phyloP scores from a whole-genome alignment of 2,888 invertebrate genomes.

The Ferdinandea cuprea region DNA sequence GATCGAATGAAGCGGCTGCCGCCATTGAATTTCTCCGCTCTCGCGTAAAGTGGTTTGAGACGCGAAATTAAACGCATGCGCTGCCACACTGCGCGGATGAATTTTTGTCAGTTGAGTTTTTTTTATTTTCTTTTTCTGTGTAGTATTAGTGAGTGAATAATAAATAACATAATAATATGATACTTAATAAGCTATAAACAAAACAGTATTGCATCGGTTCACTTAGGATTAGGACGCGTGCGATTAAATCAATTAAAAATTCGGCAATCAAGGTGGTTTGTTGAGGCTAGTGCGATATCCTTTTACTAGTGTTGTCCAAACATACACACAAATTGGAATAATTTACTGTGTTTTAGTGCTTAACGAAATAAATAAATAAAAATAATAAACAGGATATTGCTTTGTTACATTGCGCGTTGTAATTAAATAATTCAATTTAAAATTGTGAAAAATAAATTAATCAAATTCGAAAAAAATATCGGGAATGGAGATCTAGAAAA shows the following conservation, averaged over 20 bases:
- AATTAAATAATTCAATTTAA: constrained; percentile 17
- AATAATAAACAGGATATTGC: constrained; percentile 42
- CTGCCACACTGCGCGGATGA: constrained; percentile 76
- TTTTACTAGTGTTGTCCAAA: constrained; percentile 28
- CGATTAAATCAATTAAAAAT: constrained; percentile 16
- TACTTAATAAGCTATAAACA: constrained; percentile 66
- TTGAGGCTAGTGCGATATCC: constrained; percentile 52
- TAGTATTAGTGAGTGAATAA: constrained; percentile 58
- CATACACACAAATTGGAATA: constrained; percentile 57
- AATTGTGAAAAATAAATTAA: constrained; percentile 3
- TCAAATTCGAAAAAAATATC: constrained; percentile 1
- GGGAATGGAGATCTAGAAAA: constrained; percentile 33
- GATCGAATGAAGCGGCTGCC: constrained; percentile 63
- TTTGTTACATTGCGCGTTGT: constrained; percentile 16
- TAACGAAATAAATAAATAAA: constrained; percentile 44
- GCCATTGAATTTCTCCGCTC: constrained; percentile 68
- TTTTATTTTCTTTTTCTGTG: constrained; percentile 67
- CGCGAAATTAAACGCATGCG: constrained; percentile 80
- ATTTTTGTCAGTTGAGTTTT: constrained; percentile 76
- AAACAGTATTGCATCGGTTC: constrained; percentile 61
- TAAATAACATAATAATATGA: constrained; percentile 19
- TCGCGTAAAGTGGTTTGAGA: constrained; percentile 79
- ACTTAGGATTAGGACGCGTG: constrained; percentile 62
- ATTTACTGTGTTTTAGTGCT: constrained; percentile 29
- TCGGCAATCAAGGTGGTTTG: constrained; percentile 56